These are phyloP conservation scores for Amyelois transitella DNA, from an alignment of 1,140 invertebrate genomes.

Conservation along the genomic window DNA sequence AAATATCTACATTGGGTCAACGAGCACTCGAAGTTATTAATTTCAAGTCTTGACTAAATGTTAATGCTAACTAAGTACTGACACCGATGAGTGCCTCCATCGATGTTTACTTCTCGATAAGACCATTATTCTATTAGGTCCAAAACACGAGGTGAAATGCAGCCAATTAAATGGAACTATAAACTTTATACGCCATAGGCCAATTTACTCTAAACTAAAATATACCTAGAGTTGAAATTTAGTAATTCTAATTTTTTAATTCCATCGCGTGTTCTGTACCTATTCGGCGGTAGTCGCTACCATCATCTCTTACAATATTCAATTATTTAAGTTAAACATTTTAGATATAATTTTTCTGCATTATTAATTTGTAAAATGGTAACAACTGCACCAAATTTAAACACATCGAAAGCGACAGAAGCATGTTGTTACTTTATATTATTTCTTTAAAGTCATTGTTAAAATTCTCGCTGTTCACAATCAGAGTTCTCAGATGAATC, in stretches of 20 bases:
- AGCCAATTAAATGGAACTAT: too few species aligned
- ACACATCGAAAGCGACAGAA: slow-evolving; percentile 52
- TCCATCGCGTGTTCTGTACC: not conserved
- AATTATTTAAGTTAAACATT: slow-evolving; percentile 21
- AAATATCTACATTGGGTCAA: slow-evolving; percentile 73
- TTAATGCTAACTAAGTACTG: slow-evolving; percentile 70
- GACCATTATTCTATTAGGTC: not conserved
- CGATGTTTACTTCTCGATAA: not conserved
- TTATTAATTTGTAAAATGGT: slow-evolving; percentile 41
- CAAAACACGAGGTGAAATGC: not conserved
- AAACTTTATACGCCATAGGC: too few species aligned
- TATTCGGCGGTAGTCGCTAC: not conserved
- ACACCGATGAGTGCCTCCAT: slow-evolving; percentile 20
- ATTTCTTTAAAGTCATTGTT: slow-evolving; percentile 22
- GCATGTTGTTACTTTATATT: slow-evolving; percentile 24
- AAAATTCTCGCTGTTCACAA: slow-evolving; percentile 42
- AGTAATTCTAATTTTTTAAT: not conserved
- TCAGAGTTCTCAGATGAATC: slow-evolving; percentile 7
- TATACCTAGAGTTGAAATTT: too few species aligned
- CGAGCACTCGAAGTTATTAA: slow-evolving; percentile 56
- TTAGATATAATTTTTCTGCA: slow-evolving; percentile 13
- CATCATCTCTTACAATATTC: slow-evolving; percentile 6
- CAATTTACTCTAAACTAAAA: too few species aligned
- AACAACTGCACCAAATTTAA: slow-evolving; percentile 42
- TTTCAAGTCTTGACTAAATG: slow-evolving; percentile 62